Conservation (phyloP, 1,140 invertebrate genomes). For the Sesamia nonagrioides region DNA sequence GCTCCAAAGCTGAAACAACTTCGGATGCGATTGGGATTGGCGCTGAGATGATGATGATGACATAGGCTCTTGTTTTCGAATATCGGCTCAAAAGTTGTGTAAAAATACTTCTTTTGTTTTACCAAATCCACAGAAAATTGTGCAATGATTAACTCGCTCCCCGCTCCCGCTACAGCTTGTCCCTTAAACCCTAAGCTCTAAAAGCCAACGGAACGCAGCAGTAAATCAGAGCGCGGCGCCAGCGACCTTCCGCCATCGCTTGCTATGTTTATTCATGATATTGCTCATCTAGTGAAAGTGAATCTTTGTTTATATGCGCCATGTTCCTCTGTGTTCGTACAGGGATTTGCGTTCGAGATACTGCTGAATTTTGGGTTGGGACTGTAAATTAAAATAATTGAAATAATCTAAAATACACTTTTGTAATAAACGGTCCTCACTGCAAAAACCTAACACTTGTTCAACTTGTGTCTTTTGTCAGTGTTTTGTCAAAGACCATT, state of each 20-base stretch:
- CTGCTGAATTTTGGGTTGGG: not conserved
- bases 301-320: slow-evolving; percentile 72
- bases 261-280: slow-evolving; percentile 85
- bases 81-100: no score
- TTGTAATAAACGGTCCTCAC: no score
- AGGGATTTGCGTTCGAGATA: not conserved
- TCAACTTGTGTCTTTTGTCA: no score
- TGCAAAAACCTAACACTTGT: no score
- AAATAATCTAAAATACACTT: no score
- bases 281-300: slow-evolving; percentile 78
- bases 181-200: slow-evolving; percentile 12
- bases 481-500: no score
- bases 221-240: slow-evolving; percentile 74
- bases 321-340: slow-evolving; percentile 18
- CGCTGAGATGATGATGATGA: no score
- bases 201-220: slow-evolving; percentile 52
- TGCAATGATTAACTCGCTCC: not conserved
- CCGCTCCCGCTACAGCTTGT: slow-evolving; percentile 40
- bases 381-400: not conserved
- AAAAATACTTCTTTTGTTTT: not conserved
- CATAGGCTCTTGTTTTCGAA: no score
- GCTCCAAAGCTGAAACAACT: no score
- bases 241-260: slow-evolving; percentile 67
- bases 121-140: not conserved
- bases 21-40: no score